These are phyloP conservation scores for Saiga tatarica DNA, from an alignment of 2,113 vertebrate species.

Conservation along the genomic window DNA sequence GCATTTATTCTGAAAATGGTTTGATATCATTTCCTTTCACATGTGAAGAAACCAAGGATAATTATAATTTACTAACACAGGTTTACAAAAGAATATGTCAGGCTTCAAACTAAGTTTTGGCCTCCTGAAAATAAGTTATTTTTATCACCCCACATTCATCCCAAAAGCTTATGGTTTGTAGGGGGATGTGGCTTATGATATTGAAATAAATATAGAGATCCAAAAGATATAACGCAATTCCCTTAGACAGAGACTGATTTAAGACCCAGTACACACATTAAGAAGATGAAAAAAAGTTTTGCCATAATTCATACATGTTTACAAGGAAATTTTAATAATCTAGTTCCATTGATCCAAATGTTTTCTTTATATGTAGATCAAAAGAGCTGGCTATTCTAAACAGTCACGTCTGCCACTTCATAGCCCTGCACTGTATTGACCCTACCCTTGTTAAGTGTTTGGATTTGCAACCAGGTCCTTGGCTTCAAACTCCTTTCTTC, in stretches of 20 bases:
- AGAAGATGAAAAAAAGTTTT: neutral
- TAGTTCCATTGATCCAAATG: neutral
- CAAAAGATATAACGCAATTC: neutral
- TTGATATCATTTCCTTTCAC: neutral
- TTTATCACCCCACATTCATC: neutral
- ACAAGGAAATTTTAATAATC: neutral
- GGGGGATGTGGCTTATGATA: neutral
- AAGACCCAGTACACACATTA: neutral
- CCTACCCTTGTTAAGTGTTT: neutral
- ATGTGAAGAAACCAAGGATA: neutral
- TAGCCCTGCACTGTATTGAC: neutral
- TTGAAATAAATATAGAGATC: neutral
- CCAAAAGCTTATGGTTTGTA: neutral
- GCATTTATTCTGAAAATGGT: neutral
- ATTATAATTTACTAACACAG: neutral
- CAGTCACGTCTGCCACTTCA: neutral
- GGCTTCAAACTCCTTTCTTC: neutral
- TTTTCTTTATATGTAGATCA: neutral
- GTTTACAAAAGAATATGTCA: neutral
- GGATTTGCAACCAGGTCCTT: neutral
- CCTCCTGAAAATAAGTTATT: neutral
- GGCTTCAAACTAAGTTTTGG: neutral
- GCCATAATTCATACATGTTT: neutral
- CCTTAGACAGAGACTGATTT: neutral
- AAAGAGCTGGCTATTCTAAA: neutral